Evolutionary conservation across 2,113 vertebrate species (phyloP).

Genomic region (Monopterus albus): DNA sequence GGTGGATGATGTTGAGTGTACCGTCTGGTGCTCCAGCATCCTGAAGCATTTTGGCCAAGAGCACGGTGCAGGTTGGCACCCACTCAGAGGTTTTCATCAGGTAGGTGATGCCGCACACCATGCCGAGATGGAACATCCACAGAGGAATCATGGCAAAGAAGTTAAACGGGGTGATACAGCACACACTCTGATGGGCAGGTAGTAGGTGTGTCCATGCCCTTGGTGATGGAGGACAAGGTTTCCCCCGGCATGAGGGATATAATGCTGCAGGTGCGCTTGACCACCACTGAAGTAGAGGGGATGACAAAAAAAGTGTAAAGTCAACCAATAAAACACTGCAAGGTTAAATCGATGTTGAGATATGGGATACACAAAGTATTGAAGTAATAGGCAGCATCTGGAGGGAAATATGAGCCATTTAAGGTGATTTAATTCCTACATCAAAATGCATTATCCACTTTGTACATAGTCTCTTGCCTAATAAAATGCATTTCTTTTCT

Average conservation of each 20-base stretch:
- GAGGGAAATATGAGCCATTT: neutral
- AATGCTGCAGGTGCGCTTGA: slow-evolving; percentile 96
- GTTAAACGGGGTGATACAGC: slow-evolving; percentile 96
- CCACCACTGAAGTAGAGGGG: slow-evolving; percentile 90
- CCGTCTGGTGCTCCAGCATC: slow-evolving; percentile 94
- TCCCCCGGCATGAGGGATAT: slow-evolving; percentile 97
- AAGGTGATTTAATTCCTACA: neutral
- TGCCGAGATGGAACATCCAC: slow-evolving; percentile 98
- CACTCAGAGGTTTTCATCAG: slow-evolving; percentile 97
- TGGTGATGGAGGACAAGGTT: slow-evolving; percentile 95
- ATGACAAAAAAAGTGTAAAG: slow-evolving; percentile 3
- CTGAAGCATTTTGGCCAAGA: slow-evolving; percentile 93
- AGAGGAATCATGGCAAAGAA: slow-evolving; percentile 99
- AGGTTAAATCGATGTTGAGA: neutral
- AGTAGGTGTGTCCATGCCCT: slow-evolving; percentile 99
- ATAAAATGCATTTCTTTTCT: slow-evolving; percentile 6
- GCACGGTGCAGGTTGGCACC: slow-evolving; percentile 95
- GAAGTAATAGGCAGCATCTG: no score
- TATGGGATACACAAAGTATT: no score
- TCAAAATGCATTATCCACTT: neutral
- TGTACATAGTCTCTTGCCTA: neutral
- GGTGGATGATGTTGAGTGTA: slow-evolving; percentile 94
- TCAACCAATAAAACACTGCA: slow-evolving; percentile 31
- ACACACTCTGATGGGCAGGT: slow-evolving; percentile 92
- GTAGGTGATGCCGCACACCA: slow-evolving; percentile 98